A percentile compares a stretch with the other conserved stretches of the same genome.
Conservation (phyloP, 2,113 vertebrate species). For the Plecotus auritus region DNA sequence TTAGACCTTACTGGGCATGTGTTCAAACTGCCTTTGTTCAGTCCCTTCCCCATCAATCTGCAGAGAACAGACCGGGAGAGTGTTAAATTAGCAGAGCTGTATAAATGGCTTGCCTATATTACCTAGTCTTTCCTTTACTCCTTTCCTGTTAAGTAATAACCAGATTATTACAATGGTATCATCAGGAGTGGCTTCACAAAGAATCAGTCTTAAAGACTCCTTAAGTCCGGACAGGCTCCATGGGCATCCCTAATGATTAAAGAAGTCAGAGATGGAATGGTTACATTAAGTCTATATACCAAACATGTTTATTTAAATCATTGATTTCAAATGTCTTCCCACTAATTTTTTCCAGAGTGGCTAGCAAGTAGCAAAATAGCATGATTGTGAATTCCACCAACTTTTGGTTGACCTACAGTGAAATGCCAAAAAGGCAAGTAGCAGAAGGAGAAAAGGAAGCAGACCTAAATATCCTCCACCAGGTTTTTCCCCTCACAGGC, state of each 20-base stretch:
- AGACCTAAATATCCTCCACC: background rate
- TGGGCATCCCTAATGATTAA: background rate
- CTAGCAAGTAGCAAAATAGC: background rate
- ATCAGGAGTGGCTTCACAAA: background rate
- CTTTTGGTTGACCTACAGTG: background rate
- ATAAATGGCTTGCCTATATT: too few relatives aligned
- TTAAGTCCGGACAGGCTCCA: background rate
- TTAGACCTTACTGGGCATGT: too few relatives aligned
- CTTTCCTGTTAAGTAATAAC: too few relatives aligned
- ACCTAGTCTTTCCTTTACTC: too few relatives aligned
- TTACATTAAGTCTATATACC: background rate
- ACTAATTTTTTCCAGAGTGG: background rate
- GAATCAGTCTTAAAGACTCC: rapidly evolving
- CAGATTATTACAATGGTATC: too few relatives aligned
- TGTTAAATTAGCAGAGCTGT: too few relatives aligned
- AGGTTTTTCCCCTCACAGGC: background rate
- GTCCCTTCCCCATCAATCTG: too few relatives aligned
- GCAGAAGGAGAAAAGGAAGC: background rate
- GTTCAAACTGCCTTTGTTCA: too few relatives aligned
- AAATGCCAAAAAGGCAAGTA: background rate
- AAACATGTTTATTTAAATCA: background rate
- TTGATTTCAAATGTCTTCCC: background rate
- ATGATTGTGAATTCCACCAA: background rate
- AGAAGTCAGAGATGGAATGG: background rate
- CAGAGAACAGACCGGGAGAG: too few relatives aligned